These are phyloP conservation scores for Lucinisca nassula DNA, from an alignment of 2,888 invertebrate genomes.

Conservation along the genomic window DNA sequence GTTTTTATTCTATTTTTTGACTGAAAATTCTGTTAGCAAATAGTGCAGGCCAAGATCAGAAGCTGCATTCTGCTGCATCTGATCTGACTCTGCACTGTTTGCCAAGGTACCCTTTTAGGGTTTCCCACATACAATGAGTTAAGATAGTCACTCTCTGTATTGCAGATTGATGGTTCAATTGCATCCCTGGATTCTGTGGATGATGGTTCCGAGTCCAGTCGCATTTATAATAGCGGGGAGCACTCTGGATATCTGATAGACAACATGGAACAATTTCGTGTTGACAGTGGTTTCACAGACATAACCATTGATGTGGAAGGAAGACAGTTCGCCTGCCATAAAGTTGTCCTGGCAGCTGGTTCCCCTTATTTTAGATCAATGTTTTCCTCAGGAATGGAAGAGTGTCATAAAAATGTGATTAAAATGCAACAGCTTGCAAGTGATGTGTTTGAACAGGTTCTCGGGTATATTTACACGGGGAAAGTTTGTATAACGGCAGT, in stretches of 20 bases:
- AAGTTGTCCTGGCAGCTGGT: conserved; percentile 83
- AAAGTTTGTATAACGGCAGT: conserved; percentile 76
- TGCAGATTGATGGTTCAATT: neutral
- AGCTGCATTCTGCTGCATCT: too few relatives aligned
- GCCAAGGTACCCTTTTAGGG: too few relatives aligned
- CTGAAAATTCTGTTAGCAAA: too few relatives aligned
- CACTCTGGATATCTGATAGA: conserved; percentile 80
- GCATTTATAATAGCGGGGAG: conserved; percentile 76
- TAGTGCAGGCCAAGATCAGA: too few relatives aligned
- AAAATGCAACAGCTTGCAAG: conserved; percentile 81
- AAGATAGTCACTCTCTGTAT: neutral
- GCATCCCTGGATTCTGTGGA: neutral
- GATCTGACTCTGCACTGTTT: too few relatives aligned
- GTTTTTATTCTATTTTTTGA: too few relatives aligned
- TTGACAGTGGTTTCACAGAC: conserved; percentile 81
- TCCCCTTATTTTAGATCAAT: conserved; percentile 84
- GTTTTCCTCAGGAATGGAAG: conserved; percentile 86
- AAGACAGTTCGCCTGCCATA: conserved; percentile 81
- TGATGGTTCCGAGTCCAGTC: conserved; percentile 6
- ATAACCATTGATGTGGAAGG: conserved; percentile 79
- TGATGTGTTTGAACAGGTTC: conserved; percentile 79
- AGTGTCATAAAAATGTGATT: conserved; percentile 80
- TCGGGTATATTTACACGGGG: conserved; percentile 83
- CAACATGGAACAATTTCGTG: conserved; percentile 80
- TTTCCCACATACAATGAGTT: too few relatives aligned